Evolutionary conservation across 2,888 invertebrate species (phyloP).

Genomic region (Seira sanloemensis): DNA sequence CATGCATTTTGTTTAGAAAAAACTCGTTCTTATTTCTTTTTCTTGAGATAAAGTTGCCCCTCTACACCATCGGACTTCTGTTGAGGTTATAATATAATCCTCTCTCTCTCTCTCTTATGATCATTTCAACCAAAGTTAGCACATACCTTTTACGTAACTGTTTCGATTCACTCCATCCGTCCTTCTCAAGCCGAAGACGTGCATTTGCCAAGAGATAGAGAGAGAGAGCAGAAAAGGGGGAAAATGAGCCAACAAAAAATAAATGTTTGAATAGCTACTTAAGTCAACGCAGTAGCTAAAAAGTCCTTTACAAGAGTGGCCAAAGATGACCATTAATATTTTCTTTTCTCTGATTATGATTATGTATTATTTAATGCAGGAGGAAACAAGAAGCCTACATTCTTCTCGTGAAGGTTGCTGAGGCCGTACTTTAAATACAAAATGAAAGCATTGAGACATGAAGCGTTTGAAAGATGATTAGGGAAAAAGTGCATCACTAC

Average conservation of each 20-base stretch:
- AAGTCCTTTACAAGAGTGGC: not conserved
- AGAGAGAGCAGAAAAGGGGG: too few species aligned
- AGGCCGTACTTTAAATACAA: not conserved
- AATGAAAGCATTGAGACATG: not conserved
- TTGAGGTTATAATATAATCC: too few species aligned
- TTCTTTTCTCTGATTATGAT: not conserved
- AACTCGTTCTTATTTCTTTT: constrained; percentile 33
- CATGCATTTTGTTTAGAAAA: too few species aligned
- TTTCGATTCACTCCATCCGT: not conserved
- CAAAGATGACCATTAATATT: not conserved
- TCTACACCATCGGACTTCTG: too few species aligned
- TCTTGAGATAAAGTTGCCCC: constrained; percentile 13
- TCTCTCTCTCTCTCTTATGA: not conserved
- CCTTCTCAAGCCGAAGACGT: not conserved
- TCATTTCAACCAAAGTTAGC: not conserved
- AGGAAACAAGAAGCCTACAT: not conserved
- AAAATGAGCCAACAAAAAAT: not conserved
- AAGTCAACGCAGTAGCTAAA: constrained; percentile 7
- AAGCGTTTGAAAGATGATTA: not conserved
- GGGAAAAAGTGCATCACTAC: not conserved
- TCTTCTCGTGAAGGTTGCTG: too few species aligned
- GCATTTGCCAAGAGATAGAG: too few species aligned
- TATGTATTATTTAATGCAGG: not conserved
- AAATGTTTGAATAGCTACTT: constrained; percentile 4
- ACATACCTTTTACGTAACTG: not conserved